phyloP scores from a whole-genome alignment of 2,113 vertebrate species.

The Arizona elegans region DNA sequence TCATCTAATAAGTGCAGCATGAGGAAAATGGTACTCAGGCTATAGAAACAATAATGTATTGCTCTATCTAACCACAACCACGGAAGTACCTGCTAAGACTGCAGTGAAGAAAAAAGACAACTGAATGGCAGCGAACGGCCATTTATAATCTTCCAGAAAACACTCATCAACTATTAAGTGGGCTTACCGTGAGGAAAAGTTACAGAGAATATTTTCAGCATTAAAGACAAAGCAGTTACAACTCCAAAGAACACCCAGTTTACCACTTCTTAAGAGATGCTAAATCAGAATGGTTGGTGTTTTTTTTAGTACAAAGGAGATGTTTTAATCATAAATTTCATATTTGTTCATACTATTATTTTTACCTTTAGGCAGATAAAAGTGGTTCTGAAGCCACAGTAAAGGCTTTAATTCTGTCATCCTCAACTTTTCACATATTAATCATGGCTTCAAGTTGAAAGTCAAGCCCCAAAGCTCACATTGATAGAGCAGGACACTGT shows the following conservation, averaged over 20 bases:
- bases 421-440: neutral
- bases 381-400: neutral
- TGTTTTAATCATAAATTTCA: neutral
- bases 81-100: neutral
- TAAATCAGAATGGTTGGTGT: neutral
- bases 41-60: neutral
- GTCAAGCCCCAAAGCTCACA: neutral
- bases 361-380: neutral
- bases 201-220: neutral
- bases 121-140: neutral
- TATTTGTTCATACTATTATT: neutral
- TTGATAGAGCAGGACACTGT: neutral
- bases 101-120: neutral
- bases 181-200: neutral
- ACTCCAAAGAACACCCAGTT: neutral
- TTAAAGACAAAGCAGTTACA: neutral
- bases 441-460: neutral
- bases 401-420: neutral
- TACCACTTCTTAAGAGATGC: neutral
- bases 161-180: neutral
- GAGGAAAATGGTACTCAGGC: neutral
- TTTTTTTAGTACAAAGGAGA: neutral
- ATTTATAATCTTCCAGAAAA: neutral
- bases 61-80: neutral
- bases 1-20: slow-evolving; percentile 18